Conservation (phyloP, 2,113 vertebrate genomes). For the Tachycineta bicolor region DNA sequence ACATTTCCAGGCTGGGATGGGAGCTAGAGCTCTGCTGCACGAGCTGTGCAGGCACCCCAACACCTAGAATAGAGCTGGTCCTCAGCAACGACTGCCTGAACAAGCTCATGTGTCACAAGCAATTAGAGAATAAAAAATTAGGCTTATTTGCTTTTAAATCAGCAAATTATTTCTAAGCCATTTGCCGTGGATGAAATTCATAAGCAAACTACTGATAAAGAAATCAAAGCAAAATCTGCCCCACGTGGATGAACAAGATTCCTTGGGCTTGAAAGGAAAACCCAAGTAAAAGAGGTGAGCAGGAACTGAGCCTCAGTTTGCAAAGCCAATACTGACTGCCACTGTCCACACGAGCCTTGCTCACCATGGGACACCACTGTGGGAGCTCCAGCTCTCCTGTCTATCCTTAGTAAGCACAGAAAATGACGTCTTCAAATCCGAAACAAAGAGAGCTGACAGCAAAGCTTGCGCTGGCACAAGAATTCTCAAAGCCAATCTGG, state of each 20-base stretch:
- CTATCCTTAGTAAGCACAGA: not conserved
- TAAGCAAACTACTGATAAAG: not conserved
- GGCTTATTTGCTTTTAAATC: not conserved
- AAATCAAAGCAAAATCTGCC: not conserved
- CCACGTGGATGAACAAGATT: not conserved
- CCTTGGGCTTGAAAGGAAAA: not conserved
- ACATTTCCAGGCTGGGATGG: not conserved
- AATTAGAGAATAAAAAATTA: not conserved
- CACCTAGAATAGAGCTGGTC: not conserved
- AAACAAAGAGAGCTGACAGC: not conserved
- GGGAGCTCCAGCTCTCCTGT: not conserved
- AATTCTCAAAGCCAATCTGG: not conserved
- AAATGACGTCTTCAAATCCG: not conserved
- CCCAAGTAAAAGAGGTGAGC: not conserved
- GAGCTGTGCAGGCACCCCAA: not conserved
- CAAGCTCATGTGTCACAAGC: not conserved
- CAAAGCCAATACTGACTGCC: not conserved
- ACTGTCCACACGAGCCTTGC: not conserved
- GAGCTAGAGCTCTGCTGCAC: not conserved
- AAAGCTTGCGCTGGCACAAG: not conserved
- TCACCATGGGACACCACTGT: not conserved
- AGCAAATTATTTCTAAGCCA: not conserved
- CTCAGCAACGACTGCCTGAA: accelerated
- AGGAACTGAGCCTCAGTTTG: not conserved
- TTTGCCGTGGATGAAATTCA: not conserved